These are phyloP conservation scores for Orestias chungarensis DNA, from an alignment of 2,797 vertebrate genomes.

Conservation along the genomic window DNA sequence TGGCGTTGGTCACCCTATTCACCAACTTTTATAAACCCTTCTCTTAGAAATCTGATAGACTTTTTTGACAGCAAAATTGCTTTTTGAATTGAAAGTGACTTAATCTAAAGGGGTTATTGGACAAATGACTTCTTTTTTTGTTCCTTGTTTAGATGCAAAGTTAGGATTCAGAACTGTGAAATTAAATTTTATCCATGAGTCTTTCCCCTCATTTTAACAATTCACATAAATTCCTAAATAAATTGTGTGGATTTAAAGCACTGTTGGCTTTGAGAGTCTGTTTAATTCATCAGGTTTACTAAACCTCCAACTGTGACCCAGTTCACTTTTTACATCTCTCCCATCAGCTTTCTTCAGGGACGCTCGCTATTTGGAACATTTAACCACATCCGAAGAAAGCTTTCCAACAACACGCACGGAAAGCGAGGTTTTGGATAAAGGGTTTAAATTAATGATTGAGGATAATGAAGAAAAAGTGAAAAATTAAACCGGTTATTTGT, in stretches of 20 bases:
- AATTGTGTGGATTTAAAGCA: constrained; percentile 50
- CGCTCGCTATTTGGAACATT: constrained; percentile 52
- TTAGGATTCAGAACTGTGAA: constrained; percentile 26
- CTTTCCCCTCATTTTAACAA: constrained; percentile 10
- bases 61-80: constrained; percentile 38
- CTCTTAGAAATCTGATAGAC: constrained; percentile 58
- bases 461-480: constrained; percentile 2
- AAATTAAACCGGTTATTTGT: constrained; percentile 47
- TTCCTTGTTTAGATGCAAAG: constrained; percentile 27
- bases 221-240: constrained; percentile 43
- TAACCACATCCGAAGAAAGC: constrained; percentile 56
- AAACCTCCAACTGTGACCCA: constrained; percentile 64
- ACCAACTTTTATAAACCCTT: constrained; percentile 37
- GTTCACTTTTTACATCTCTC: constrained; percentile 51
- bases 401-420: constrained; percentile 50
- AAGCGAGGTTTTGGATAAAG: constrained; percentile 45
- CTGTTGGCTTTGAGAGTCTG: constrained; percentile 54
- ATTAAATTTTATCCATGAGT: constrained; percentile 35
- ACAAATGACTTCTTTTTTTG: constrained; percentile 12
- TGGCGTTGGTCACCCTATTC: constrained; percentile 20
- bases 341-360: constrained; percentile 48
- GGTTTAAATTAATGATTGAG: background rate
- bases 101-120: constrained; percentile 15
- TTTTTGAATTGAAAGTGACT: constrained; percentile 51
- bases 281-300: constrained; percentile 73